Evolutionary conservation across 2,888 invertebrate genomes (phyloP).

Genomic region (Phyllotreta cruciferae): DNA sequence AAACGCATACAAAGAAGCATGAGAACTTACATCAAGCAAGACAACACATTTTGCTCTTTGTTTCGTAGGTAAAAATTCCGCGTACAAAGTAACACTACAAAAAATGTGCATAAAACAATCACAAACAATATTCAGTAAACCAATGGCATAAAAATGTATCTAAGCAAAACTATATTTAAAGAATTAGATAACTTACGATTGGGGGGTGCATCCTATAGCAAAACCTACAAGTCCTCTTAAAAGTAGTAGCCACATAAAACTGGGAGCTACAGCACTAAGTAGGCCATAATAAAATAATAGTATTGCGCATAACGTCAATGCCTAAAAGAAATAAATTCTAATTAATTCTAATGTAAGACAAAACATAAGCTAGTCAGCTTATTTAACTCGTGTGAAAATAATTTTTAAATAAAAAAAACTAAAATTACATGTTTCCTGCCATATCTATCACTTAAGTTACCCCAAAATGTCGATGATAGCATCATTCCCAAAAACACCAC

Average conservation of each 20-base stretch:
- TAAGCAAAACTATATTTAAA: slow-evolving; percentile 18
- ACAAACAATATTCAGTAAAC: background rate
- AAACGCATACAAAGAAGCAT: slow-evolving; percentile 28
- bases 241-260: slow-evolving; percentile 88
- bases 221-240: slow-evolving; percentile 93
- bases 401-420: slow-evolving; percentile 38
- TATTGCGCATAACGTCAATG: slow-evolving; percentile 89
- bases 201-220: slow-evolving; percentile 95
- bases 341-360: slow-evolving; percentile 4
- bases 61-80: slow-evolving; percentile 93
- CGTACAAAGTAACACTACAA: slow-evolving; percentile 89
- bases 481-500: slow-evolving; percentile 97
- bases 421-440: slow-evolving; percentile 80
- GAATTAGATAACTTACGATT: slow-evolving; percentile 77
- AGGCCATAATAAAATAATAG: slow-evolving; percentile 90
- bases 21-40: slow-evolving; percentile 82
- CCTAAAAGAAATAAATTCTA: slow-evolving; percentile 63
- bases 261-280: slow-evolving; percentile 88
- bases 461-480: slow-evolving; percentile 96
- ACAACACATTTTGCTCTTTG: slow-evolving; percentile 96
- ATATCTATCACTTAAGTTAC: slow-evolving; percentile 91
- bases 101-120: slow-evolving; percentile 27
- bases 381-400: slow-evolving; percentile 1
- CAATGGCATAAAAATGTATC: background rate
- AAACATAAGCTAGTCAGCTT: slow-evolving; percentile 1